Evolutionary conservation across 2,797 vertebrate species (phyloP).

Genomic region (Spheniscus humboldti): DNA sequence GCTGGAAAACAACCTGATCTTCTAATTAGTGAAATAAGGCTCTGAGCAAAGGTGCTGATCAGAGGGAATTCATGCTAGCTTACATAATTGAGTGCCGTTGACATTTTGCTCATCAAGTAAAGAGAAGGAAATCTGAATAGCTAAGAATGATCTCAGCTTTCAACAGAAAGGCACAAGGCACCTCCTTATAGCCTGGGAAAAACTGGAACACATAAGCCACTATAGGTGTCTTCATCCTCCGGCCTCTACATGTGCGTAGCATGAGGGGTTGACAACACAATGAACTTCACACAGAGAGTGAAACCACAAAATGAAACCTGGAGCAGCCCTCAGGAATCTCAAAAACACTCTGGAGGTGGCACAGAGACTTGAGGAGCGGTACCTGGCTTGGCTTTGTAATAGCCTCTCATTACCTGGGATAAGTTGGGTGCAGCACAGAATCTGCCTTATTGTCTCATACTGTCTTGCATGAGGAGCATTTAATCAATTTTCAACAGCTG

Average conservation of each 20-base stretch:
- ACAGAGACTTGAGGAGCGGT: not conserved
- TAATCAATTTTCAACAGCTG: not conserved
- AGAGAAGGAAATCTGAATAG: not conserved
- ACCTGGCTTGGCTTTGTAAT: not conserved
- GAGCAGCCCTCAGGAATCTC: not conserved
- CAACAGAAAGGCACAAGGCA: not conserved
- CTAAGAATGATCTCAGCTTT: not conserved
- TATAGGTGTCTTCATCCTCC: rapidly evolving
- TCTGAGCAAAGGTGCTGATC: not conserved
- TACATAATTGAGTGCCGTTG: rapidly evolving
- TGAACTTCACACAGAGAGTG: not conserved
- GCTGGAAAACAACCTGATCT: not conserved
- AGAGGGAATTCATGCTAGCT: not conserved
- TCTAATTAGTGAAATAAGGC: not conserved
- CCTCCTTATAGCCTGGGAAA: not conserved
- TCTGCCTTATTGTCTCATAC: not conserved
- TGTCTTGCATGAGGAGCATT: not conserved
- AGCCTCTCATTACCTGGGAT: not conserved
- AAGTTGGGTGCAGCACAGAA: not conserved
- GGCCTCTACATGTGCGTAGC: rapidly evolving
- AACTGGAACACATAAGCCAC: not conserved
- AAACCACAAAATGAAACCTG: not conserved
- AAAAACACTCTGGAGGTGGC: not conserved
- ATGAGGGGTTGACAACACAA: not conserved
- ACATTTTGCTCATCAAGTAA: not conserved